Conservation (phyloP, 2,113 vertebrate genomes). For the Anser cygnoides region DNA sequence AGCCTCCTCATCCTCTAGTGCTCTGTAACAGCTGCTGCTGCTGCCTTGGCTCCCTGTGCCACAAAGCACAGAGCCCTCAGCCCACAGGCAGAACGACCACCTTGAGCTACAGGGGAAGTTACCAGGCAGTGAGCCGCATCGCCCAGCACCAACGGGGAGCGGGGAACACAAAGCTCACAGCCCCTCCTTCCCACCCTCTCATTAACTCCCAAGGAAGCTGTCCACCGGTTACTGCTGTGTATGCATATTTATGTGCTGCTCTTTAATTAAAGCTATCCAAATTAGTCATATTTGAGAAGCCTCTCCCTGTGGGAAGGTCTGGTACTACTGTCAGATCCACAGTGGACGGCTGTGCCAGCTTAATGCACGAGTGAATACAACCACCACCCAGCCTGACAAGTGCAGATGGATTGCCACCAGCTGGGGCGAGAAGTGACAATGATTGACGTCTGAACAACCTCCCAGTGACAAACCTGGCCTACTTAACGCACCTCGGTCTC, state of each 20-base stretch:
- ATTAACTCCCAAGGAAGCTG: neutral
- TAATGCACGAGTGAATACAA: fast-evolving
- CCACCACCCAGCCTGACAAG: neutral
- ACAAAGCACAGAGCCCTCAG: neutral
- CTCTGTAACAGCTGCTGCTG: neutral
- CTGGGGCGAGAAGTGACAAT: neutral
- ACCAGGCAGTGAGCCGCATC: neutral
- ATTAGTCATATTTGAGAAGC: neutral
- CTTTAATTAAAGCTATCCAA: neutral
- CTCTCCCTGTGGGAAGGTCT: neutral
- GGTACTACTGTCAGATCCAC: neutral
- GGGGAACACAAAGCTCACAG: neutral
- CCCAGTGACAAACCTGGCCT: neutral
- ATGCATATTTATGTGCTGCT: neutral
- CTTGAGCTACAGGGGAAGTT: fast-evolving
- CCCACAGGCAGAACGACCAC: neutral
- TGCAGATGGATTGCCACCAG: neutral
- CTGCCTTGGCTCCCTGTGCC: neutral
- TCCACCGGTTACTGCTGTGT: neutral
- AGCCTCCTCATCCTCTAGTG: neutral
- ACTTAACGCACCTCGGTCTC: neutral
- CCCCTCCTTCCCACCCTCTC: neutral
- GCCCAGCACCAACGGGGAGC: fast-evolving
- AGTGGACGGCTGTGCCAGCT: neutral
- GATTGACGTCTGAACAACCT: neutral